These are phyloP conservation scores for Sialis fuliginosa DNA, from an alignment of 2,888 invertebrate species.

Conservation along the genomic window DNA sequence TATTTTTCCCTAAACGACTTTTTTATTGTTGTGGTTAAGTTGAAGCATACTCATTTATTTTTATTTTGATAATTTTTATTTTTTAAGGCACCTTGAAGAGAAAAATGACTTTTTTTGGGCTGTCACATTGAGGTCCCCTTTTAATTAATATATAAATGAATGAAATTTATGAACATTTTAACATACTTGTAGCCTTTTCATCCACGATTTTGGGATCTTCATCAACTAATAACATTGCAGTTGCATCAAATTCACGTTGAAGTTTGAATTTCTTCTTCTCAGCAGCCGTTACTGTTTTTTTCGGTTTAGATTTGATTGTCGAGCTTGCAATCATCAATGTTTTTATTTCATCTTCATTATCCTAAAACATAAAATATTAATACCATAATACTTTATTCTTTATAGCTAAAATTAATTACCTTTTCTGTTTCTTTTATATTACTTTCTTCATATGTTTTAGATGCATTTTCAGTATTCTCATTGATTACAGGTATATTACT, in stretches of 20 bases:
- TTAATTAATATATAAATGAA: neutral
- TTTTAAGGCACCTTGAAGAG: too few relatives aligned
- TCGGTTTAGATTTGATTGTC: constrained; percentile 23
- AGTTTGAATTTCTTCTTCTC: constrained; percentile 29
- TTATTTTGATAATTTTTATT: too few relatives aligned
- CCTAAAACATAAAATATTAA: constrained; percentile 18
- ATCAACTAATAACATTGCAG: constrained; percentile 29
- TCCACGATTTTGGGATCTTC: constrained; percentile 27
- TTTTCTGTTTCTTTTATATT: neutral
- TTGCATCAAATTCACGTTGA: constrained; percentile 30
- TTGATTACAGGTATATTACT: neutral
- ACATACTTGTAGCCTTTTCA: constrained; percentile 30
- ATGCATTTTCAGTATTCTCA: constrained; percentile 1
- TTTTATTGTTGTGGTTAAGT: too few relatives aligned
- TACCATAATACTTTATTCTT: neutral
- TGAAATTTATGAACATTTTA: neutral
- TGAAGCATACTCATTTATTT: too few relatives aligned
- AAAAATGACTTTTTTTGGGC: too few relatives aligned
- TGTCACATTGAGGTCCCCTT: too few relatives aligned
- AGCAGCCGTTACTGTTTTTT: constrained; percentile 14
- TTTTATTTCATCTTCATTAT: constrained; percentile 37
- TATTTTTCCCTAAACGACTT: too few relatives aligned
- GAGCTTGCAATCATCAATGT: constrained; percentile 36
- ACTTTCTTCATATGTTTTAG: neutral
- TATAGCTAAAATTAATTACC: neutral